These are phyloP conservation scores for Zaprionus africanus DNA, from an alignment of 1,140 invertebrate species.

Conservation along the genomic window DNA sequence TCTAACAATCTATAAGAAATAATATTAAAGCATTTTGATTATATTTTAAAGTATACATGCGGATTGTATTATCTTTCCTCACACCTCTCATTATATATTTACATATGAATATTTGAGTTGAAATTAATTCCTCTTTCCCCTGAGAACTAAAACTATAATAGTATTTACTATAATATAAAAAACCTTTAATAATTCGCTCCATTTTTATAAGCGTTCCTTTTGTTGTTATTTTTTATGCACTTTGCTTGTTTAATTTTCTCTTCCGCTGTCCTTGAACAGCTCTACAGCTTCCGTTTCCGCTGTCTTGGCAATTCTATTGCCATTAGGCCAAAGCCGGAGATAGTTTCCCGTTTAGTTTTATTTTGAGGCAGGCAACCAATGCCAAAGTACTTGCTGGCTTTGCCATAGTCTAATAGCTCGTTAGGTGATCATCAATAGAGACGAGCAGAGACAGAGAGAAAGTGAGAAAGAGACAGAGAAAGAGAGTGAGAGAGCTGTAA, in stretches of 20 bases:
- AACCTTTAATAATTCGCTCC: neutral
- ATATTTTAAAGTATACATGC: too few species aligned
- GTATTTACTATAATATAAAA: neutral
- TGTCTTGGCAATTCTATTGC: constrained; percentile 5
- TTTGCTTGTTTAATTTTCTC: neutral
- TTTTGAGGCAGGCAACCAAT: constrained; percentile 11
- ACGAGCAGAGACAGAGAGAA: neutral
- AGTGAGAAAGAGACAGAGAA: neutral
- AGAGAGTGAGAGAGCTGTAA: neutral
- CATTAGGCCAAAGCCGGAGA: constrained; percentile 8
- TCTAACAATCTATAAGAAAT: too few species aligned
- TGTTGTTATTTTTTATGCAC: neutral
- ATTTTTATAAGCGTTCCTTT: neutral
- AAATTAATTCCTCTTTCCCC: too few species aligned
- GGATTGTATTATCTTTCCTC: too few species aligned
- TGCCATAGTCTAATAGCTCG: constrained; percentile 30
- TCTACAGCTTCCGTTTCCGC: neutral
- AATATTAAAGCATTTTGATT: too few species aligned
- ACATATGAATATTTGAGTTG: too few species aligned
- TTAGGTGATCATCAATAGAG: constrained; percentile 27
- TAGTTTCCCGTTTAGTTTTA: neutral
- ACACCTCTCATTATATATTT: neutral
- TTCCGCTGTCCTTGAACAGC: neutral
- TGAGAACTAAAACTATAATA: too few species aligned
- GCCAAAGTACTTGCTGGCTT: constrained; percentile 8